These are phyloP conservation scores for Natrix natrix DNA, from an alignment of 2,797 vertebrate genomes.

Conservation along the genomic window DNA sequence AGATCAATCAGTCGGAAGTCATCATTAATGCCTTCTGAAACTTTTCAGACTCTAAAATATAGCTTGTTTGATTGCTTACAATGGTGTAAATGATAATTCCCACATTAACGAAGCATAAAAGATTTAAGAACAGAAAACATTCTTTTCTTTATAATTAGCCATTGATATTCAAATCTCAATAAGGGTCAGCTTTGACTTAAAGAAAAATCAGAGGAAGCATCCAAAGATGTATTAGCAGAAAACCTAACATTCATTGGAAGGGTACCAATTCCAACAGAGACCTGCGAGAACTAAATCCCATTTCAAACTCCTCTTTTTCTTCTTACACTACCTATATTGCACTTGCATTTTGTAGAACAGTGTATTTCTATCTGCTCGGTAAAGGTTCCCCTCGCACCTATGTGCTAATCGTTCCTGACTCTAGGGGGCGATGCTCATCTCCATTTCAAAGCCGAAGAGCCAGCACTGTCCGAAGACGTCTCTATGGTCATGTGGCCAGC, in stretches of 20 bases:
- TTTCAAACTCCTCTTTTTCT: neutral
- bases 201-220: neutral
- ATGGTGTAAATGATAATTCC: neutral
- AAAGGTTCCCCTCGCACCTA: too few relatives aligned
- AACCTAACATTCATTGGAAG: neutral
- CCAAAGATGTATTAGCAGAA: neutral
- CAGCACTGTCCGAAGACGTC: too few relatives aligned
- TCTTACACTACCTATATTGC: neutral
- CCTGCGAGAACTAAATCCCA: neutral
- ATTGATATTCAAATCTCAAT: neutral
- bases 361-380: neutral
- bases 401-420: too few relatives aligned
- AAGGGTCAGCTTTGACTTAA: neutral
- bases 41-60: neutral
- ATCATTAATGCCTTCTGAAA: neutral
- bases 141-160: neutral
- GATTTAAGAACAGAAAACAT: neutral
- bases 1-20: neutral
- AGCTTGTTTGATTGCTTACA: neutral
- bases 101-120: neutral
- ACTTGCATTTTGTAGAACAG: neutral
- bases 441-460: too few relatives aligned
- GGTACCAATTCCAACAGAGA: neutral
- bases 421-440: too few relatives aligned
- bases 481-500: too few relatives aligned